Conservation (phyloP, 2,113 vertebrate genomes). For the Butorides virescens region DNA sequence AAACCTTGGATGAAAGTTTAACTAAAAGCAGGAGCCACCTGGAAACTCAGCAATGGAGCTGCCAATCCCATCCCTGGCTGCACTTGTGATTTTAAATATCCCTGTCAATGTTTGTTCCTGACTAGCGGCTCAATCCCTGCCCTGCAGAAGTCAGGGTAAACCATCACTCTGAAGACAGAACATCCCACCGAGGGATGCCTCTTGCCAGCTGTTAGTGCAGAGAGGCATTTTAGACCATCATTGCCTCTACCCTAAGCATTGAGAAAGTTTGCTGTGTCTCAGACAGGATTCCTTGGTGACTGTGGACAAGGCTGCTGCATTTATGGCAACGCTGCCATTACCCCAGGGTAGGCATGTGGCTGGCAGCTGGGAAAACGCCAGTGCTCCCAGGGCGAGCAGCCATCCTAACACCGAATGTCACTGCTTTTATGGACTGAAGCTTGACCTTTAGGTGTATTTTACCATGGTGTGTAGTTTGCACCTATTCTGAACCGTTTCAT, state of each 20-base stretch:
- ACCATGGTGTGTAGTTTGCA: rapidly evolving
- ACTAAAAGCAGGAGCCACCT: background rate
- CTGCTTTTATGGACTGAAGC: background rate
- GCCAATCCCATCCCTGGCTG: background rate
- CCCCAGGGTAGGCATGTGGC: rapidly evolving
- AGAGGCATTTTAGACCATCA: rapidly evolving
- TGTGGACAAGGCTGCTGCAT: background rate
- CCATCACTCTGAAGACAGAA: background rate
- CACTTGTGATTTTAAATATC: rapidly evolving
- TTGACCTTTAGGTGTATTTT: background rate
- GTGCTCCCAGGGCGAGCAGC: background rate
- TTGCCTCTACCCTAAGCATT: rapidly evolving
- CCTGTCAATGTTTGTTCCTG: background rate
- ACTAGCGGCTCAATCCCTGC: background rate
- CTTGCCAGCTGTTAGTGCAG: background rate
- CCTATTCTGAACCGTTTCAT: rapidly evolving
- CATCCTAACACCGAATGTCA: rapidly evolving
- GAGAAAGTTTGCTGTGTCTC: background rate
- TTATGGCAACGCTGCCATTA: background rate
- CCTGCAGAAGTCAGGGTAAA: background rate
- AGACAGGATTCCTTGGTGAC: background rate
- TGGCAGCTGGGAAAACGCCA: background rate
- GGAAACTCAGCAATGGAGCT: background rate
- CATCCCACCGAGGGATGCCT: background rate
- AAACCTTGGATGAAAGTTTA: background rate